These are phyloP conservation scores for Anoplopoma fimbria DNA, from an alignment of 2,113 vertebrate genomes.

Conservation along the genomic window DNA sequence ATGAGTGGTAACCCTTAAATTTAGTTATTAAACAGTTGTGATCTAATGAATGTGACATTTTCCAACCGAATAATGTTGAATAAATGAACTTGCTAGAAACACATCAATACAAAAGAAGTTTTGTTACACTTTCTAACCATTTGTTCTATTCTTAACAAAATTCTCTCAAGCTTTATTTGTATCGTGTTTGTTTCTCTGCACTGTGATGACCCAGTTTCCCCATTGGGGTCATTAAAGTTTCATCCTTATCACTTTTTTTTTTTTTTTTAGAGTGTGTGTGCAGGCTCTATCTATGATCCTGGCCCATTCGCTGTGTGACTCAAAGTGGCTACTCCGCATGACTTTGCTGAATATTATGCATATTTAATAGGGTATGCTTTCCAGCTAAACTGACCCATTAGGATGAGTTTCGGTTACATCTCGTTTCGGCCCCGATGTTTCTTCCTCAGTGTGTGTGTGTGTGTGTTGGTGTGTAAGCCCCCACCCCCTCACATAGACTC, in stretches of 20 bases:
- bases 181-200: constrained; percentile 25
- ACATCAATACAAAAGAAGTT: neutral
- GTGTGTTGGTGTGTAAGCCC: constrained; percentile 1
- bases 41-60: neutral
- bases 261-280: constrained; percentile 9
- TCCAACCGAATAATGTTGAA: neutral
- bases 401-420: constrained; percentile 65
- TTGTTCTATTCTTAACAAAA: constrained; percentile 40
- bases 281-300: constrained; percentile 11
- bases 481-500: neutral
- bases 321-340: constrained; percentile 13
- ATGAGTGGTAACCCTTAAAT: neutral
- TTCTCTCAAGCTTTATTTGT: neutral
- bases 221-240: constrained; percentile 47
- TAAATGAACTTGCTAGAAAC: neutral
- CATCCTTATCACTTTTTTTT: constrained; percentile 42
- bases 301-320: neutral
- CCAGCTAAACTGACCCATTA: constrained; percentile 66
- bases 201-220: constrained; percentile 43
- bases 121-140: neutral
- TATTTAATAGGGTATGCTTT: constrained; percentile 66
- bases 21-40: neutral
- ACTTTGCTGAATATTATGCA: constrained; percentile 59
- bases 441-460: neutral
- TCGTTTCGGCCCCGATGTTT: constrained; percentile 49